Percentiles rank a stretch among this genome's conserved stretches.
These are phyloP conservation scores for Coregonus clupeaformis DNA, from an alignment of 2,113 vertebrate species.

Conservation along the genomic window DNA sequence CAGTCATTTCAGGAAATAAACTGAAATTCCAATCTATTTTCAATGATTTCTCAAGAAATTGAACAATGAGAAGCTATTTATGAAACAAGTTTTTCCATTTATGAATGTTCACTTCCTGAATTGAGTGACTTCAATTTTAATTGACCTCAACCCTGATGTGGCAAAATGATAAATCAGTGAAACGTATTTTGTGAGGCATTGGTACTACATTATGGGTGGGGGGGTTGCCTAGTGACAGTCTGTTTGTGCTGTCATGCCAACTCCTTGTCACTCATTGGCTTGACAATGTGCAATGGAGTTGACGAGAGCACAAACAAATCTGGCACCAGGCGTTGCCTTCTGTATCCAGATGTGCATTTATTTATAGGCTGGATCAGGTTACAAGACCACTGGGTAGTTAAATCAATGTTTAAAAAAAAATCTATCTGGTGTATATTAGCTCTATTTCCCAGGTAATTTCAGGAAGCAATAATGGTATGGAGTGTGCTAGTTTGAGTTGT, in stretches of 20 bases:
- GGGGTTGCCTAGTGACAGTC: slow-evolving; percentile 1
- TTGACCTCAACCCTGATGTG: not conserved
- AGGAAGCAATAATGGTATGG: slow-evolving; percentile 76
- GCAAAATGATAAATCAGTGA: slow-evolving; percentile 44
- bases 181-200: slow-evolving; percentile 40
- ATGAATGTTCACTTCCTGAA: too few relatives aligned
- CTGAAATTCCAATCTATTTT: too few relatives aligned
- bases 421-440: slow-evolving; percentile 45
- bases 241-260: too few relatives aligned
- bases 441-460: slow-evolving; percentile 69
- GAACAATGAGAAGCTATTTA: too few relatives aligned
- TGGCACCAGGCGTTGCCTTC: slow-evolving; percentile 48
- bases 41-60: too few relatives aligned
- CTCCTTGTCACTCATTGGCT: too few relatives aligned
- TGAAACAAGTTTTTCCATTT: too few relatives aligned
- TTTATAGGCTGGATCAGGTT: slow-evolving; percentile 35
- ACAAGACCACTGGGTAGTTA: slow-evolving; percentile 26
- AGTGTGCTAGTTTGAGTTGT: slow-evolving; percentile 38
- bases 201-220: slow-evolving; percentile 36
- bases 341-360: slow-evolving; percentile 36
- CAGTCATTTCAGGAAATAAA: too few relatives aligned
- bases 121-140: too few relatives aligned
- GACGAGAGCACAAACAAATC: too few relatives aligned
- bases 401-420: not conserved
- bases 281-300: too few relatives aligned